phyloP scores from a whole-genome alignment of 2,797 vertebrate species.

The Paedocypris micromegethes region DNA sequence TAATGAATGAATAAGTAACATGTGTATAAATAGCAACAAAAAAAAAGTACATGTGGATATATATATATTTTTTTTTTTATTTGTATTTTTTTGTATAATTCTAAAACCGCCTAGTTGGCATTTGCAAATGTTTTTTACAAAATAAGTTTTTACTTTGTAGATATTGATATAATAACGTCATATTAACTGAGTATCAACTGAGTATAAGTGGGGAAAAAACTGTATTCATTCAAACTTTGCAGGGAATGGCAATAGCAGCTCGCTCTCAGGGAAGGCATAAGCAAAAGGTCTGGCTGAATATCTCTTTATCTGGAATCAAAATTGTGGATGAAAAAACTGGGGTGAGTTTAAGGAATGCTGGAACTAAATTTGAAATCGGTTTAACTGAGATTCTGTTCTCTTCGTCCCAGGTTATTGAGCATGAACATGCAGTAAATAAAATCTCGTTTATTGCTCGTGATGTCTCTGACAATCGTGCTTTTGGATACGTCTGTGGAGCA shows the following conservation, averaged over 20 bases:
- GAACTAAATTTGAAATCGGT: too few relatives aligned
- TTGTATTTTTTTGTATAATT: too few relatives aligned
- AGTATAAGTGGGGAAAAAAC: not conserved
- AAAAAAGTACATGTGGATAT: too few relatives aligned
- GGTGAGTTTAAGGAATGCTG: conserved; percentile 64
- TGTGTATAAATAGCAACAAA: too few relatives aligned
- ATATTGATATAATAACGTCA: too few relatives aligned
- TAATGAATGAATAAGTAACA: too few relatives aligned
- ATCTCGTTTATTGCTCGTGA: conserved; percentile 98
- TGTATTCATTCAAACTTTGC: not conserved
- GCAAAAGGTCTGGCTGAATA: conserved; percentile 91
- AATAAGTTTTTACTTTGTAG: too few relatives aligned
- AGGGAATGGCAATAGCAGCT: conserved; percentile 91
- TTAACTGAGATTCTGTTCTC: not conserved
- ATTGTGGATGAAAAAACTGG: conserved; percentile 93
- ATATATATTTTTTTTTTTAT: too few relatives aligned
- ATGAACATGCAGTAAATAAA: conserved; percentile 91
- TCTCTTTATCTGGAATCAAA: conserved; percentile 90
- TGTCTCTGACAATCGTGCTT: conserved; percentile 91
- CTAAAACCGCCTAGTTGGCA: too few relatives aligned
- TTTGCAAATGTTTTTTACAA: too few relatives aligned
- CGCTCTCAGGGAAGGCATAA: conserved; percentile 98
- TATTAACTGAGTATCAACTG: too few relatives aligned
- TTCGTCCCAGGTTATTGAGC: conserved; percentile 82
- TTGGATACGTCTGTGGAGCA: conserved; percentile 92